A percentile compares a stretch with the other conserved stretches of the same genome.
Evolutionary conservation across 2,113 vertebrate species (phyloP).

Genomic region (Pseudois nayaur): DNA sequence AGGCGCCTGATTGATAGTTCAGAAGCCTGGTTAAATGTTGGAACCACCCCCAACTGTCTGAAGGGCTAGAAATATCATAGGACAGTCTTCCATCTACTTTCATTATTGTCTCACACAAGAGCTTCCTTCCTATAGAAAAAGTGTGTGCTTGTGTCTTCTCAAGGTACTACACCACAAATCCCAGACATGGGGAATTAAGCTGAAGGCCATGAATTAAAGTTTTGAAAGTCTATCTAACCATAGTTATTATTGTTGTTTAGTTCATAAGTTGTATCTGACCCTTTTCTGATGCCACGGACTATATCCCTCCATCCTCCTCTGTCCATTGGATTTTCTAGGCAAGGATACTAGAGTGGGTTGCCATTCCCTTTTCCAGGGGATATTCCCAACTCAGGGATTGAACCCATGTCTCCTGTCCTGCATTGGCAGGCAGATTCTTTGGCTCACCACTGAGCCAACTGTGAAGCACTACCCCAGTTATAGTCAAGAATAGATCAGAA

Average conservation of each 20-base stretch:
- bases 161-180: neutral
- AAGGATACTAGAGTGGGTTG: neutral
- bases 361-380: neutral
- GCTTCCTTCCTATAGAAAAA: neutral
- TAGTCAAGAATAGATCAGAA: neutral
- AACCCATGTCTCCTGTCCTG: neutral
- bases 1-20: slow-evolving; percentile 70
- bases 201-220: slow-evolving; percentile 22
- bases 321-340: neutral
- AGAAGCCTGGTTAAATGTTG: slow-evolving; percentile 65
- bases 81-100: slow-evolving; percentile 23
- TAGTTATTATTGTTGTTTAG: neutral
- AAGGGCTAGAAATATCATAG: slow-evolving; percentile 47
- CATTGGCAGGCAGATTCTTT: neutral
- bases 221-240: neutral
- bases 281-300: neutral
- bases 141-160: neutral
- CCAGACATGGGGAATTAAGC: neutral
- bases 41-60: slow-evolving; percentile 64
- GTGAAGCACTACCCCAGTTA: neutral
- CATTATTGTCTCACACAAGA: neutral
- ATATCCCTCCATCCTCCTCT: neutral
- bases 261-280: neutral
- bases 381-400: neutral
- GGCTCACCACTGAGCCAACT: neutral